phyloP scores from a whole-genome alignment of 2,113 vertebrate species.

The Monopterus albus region DNA sequence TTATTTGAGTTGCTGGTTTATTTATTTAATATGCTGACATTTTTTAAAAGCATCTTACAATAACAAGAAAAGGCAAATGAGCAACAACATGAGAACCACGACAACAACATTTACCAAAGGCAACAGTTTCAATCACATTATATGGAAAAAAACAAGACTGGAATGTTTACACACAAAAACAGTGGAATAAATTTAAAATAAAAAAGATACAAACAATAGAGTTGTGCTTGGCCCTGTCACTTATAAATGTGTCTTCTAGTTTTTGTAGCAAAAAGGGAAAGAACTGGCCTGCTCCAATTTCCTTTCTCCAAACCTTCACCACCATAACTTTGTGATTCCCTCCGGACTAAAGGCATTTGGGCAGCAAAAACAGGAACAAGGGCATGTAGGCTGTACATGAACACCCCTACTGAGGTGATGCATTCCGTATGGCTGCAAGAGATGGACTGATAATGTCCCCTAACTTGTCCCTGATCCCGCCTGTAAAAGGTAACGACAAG shows the following conservation, averaged over 20 bases:
- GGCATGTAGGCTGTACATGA: conserved; percentile 9
- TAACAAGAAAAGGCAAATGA: conserved; percentile 75
- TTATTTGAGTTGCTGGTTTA: conserved; percentile 66
- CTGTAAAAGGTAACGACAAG: conserved; percentile 33
- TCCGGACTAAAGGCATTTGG: conserved; percentile 61
- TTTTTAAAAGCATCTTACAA: conserved; percentile 63
- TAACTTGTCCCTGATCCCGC: conserved; percentile 70
- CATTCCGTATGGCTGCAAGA: conserved; percentile 49
- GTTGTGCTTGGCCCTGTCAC: conserved; percentile 77
- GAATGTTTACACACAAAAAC: conserved; percentile 72
- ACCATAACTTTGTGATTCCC: conserved; percentile 20
- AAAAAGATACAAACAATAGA: conserved; percentile 49
- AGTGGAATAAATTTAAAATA: conserved; percentile 44
- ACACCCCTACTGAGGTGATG: conserved; percentile 38
- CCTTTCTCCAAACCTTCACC: conserved; percentile 12
- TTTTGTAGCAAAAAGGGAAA: conserved; percentile 23
- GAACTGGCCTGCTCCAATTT: conserved; percentile 23
- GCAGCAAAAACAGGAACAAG: conserved; percentile 47
- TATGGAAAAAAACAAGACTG: conserved; percentile 55
- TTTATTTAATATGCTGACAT: conserved; percentile 64
- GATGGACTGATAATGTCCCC: conserved; percentile 53
- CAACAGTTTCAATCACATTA: conserved; percentile 59
- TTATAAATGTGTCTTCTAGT: conserved; percentile 16
- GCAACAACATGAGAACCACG: conserved; percentile 64
- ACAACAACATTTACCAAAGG: conserved; percentile 64